Evolutionary conservation across 2,797 vertebrate genomes (phyloP).

Genomic region (Phaenicophaeus curvirostris): DNA sequence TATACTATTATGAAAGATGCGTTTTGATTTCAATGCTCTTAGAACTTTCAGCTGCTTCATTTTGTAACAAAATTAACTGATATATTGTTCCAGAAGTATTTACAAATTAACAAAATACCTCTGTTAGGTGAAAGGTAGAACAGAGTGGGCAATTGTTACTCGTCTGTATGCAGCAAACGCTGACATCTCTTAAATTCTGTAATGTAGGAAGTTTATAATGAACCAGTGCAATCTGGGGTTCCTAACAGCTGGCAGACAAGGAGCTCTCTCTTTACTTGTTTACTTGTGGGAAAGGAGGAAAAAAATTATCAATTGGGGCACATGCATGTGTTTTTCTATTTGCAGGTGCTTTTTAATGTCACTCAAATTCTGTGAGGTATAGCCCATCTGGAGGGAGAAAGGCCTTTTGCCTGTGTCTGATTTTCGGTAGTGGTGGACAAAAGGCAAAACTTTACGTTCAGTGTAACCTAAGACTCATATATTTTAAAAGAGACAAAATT

Average conservation of each 20-base stretch:
- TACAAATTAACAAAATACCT: background rate
- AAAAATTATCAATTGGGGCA: background rate
- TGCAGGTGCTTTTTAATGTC: background rate
- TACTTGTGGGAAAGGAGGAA: background rate
- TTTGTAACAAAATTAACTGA: background rate
- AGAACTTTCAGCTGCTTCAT: background rate
- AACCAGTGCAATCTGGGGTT: background rate
- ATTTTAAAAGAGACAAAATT: background rate
- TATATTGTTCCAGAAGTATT: background rate
- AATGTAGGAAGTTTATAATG: background rate
- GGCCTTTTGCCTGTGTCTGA: background rate
- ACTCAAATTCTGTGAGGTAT: background rate
- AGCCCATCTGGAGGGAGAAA: background rate
- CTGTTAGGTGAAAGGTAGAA: background rate
- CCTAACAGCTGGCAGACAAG: background rate
- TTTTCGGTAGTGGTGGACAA: background rate
- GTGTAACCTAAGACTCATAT: background rate
- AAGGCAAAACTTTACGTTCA: background rate
- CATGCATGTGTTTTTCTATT: background rate
- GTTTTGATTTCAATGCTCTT: background rate
- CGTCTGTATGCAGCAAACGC: background rate
- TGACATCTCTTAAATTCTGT: background rate
- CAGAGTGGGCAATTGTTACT: background rate
- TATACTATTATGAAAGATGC: no score
- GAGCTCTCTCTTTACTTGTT: background rate